Percentiles rank a stretch among this genome's conserved stretches.
These are phyloP conservation scores for Dromiciops gliroides DNA, from an alignment of 2,113 vertebrate species.

Conservation along the genomic window DNA sequence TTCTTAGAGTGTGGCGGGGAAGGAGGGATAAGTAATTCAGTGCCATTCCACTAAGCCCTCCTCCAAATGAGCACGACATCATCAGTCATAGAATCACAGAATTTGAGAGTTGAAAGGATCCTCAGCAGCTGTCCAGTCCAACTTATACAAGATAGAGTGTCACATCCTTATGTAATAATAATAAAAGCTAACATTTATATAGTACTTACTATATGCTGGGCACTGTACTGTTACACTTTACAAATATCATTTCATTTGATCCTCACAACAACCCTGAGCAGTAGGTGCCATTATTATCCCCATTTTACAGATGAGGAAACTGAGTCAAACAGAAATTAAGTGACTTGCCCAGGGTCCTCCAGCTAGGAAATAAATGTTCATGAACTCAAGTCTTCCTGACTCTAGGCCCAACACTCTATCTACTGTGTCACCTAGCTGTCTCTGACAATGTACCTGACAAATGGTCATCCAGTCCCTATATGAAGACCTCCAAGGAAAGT, in stretches of 20 bases:
- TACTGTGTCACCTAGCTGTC: not conserved
- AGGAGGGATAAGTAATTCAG: not conserved
- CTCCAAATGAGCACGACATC: not conserved
- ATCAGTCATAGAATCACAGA: not conserved
- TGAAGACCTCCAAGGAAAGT: not conserved
- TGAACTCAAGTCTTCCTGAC: not conserved
- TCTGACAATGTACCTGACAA: not conserved
- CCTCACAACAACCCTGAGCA: not conserved
- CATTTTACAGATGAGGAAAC: not conserved
- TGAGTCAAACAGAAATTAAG: not conserved
- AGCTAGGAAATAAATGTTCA: not conserved
- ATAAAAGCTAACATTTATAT: not conserved
- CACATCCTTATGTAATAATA: not conserved
- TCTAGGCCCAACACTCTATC: too few species aligned
- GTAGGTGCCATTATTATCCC: not conserved
- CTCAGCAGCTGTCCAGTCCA: not conserved
- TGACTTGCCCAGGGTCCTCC: not conserved
- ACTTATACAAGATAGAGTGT: not conserved
- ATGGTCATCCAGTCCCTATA: not conserved
- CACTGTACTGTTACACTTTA: not conserved
- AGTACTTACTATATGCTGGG: too few species aligned
- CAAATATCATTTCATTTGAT: not conserved
- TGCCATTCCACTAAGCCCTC: not conserved
- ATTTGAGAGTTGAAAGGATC: not conserved
- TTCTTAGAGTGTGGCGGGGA: not conserved